Evolutionary conservation across 2,797 vertebrate species (phyloP), one percentile per base, ranked within the genome.

Genomic region (Pangasius sanitwongsei): DNA sequence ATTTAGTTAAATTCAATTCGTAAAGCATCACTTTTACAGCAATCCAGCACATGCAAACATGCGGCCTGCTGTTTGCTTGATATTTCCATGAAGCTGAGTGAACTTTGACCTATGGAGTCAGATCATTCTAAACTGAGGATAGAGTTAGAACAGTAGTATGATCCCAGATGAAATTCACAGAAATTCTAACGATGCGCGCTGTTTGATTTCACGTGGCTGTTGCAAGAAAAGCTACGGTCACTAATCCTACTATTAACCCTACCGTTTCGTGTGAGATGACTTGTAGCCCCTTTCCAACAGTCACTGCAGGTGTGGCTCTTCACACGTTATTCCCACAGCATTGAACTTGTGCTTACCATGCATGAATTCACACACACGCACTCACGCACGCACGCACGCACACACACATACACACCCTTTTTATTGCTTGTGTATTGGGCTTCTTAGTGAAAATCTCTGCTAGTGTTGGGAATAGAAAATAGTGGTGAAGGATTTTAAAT

Each of bases 321-420:
- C 67, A 77, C 88, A 89, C 87, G 88, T 90, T 88, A 89, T 87
- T 69, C 50, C 65, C 44, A 84, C 48, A 61, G 55, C 63, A 83
- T 25, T 87, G 89, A 92, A 44, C 77, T 70, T 78, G 28, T 75
- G 41, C 50, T 59, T 63, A 83, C 50, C 74, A 2, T 86, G n/a
- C 57, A 57, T 82, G 55, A 72, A 84, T 80, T 53, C 48, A 87
- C 87, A n/a, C n/a, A n/a, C n/a, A n/a, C n/a, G n/a, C n/a, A n/a
- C n/a, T n/a, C 41, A 44, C 41, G 6, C 34, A 61, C 82, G 69
- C 69, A 89, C 69, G 31, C 80, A 81, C 50, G 34, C 75, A 88
- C 87, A 28, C 4, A 28, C 55, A 65, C 18, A 65, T 69, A 80
- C 65, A 88, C 74, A 37, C 70, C 6, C 9, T 23, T 61, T 74